phyloP scores from a whole-genome alignment of 2,888 invertebrate species.

The Parnassius smintheus region DNA sequence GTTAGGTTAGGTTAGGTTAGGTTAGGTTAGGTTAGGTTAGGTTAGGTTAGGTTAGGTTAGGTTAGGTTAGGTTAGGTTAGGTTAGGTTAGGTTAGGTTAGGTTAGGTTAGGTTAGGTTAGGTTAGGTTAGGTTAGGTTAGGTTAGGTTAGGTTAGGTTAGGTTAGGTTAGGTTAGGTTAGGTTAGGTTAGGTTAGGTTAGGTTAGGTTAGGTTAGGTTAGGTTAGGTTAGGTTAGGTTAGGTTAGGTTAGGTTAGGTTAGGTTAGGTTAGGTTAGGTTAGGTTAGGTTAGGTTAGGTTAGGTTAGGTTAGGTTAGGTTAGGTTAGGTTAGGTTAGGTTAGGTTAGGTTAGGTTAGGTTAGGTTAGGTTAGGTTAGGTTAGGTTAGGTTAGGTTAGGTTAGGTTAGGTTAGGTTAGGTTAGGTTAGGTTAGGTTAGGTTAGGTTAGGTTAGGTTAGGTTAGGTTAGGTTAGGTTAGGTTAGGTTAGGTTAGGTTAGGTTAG shows the following conservation, averaged over 20 bases:
- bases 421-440: conserved; percentile 33
- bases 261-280: conserved; percentile 23
- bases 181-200: conserved; percentile 19
- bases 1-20: conserved; percentile 27
- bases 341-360: conserved; percentile 29
- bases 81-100: not conserved
- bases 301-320: conserved; percentile 29
- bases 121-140: conserved; percentile 1
- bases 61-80: too few relatives aligned
- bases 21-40: not conserved
- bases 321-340: conserved; percentile 28
- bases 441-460: conserved; percentile 33
- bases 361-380: conserved; percentile 29
- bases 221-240: conserved; percentile 20
- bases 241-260: conserved; percentile 27
- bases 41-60: not conserved
- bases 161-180: conserved; percentile 26
- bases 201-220: conserved; percentile 20
- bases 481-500: conserved; percentile 1
- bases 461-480: conserved; percentile 17
- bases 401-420: conserved; percentile 29
- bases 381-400: conserved; percentile 21
- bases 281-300: conserved; percentile 27
- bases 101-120: conserved; percentile 1
- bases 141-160: conserved; percentile 1